Conservation (phyloP, 2,113 vertebrate species). For the Taxidea taxus region DNA sequence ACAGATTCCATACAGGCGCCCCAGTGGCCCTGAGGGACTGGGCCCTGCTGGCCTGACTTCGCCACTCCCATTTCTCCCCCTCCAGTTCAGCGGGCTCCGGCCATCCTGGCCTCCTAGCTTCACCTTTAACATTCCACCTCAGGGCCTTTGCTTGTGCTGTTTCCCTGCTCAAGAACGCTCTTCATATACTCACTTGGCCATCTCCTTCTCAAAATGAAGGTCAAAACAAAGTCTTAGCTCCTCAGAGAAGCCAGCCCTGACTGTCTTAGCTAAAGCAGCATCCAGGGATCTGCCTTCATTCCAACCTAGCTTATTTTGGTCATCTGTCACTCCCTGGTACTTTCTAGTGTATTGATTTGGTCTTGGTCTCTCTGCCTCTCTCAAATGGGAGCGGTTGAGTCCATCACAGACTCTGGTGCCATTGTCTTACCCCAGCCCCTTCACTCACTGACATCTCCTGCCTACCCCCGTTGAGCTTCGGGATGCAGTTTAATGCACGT, state of each 20-base stretch:
- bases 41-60: neutral
- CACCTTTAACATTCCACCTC: neutral
- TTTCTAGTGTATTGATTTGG: neutral
- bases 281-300: neutral
- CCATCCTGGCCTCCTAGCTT: neutral
- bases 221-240: neutral
- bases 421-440: neutral
- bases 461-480: neutral
- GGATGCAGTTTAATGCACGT: neutral
- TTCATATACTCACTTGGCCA: neutral
- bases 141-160: neutral
- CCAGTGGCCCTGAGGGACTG: neutral
- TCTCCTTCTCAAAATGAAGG: neutral
- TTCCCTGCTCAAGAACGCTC: neutral
- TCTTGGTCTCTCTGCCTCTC: neutral
- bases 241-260: neutral
- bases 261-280: neutral
- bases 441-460: neutral
- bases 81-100: neutral
- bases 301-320: neutral
- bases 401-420: neutral
- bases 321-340: neutral
- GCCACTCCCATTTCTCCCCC: neutral
- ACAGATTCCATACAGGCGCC: neutral
- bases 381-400: neutral